phyloP scores from a whole-genome alignment of 2,797 vertebrate genomes.

The Sciurus carolinensis region DNA sequence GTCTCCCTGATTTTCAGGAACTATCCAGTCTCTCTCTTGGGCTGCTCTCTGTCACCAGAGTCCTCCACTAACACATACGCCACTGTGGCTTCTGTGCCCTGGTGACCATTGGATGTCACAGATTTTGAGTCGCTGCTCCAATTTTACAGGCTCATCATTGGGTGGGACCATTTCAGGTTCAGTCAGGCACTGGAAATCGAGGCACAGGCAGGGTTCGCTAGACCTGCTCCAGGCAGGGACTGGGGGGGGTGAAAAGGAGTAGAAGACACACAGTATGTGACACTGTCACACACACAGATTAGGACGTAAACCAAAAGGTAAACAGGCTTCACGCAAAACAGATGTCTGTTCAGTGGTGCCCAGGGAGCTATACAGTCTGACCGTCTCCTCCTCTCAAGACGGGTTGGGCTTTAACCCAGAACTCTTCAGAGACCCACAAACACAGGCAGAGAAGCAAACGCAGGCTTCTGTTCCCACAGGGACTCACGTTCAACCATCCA shows the following conservation, averaged over 20 bases:
- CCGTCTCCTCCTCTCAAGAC: no score
- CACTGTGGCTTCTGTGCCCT: rapidly evolving
- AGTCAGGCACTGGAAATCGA: neutral
- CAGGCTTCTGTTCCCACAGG: neutral
- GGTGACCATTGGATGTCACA: neutral
- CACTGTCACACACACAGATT: neutral
- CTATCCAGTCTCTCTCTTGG: neutral
- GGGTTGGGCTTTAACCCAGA: neutral
- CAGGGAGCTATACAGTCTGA: no score
- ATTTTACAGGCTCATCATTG: neutral
- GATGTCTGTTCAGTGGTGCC: neutral
- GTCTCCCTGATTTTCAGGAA: neutral
- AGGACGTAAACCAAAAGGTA: neutral
- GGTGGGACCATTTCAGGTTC: neutral
- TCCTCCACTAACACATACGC: neutral
- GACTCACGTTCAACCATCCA: neutral
- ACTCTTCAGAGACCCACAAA: neutral
- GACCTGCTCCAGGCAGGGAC: neutral
- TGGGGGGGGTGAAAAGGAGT: neutral
- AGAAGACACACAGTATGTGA: neutral
- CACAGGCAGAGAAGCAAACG: neutral
- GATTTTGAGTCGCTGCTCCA: neutral
- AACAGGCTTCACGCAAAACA: neutral
- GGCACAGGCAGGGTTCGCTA: neutral
- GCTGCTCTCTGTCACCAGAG: neutral